Percentiles rank a stretch among this genome's conserved stretches.
Evolutionary conservation across 1,140 invertebrate species (phyloP).

Genomic region (Monomorium pharaonis): DNA sequence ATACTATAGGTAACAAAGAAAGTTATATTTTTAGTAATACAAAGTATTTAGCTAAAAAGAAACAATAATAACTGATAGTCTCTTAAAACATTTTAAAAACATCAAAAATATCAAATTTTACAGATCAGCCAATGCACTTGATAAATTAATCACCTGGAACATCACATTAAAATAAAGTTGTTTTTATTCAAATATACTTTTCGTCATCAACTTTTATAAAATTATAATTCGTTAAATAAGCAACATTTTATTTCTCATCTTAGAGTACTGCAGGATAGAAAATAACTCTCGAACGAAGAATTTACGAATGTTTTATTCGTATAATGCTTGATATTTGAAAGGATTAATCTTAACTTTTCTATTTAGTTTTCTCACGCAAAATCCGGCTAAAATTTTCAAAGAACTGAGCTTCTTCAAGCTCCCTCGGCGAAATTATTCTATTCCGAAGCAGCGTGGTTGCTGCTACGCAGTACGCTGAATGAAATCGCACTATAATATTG

Average conservation of each 20-base stretch:
- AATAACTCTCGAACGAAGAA: conserved; percentile 8
- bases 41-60: not conserved
- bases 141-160: not conserved
- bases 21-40: not conserved
- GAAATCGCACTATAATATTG: conserved; percentile 35
- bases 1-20: not conserved
- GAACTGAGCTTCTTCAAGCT: not conserved
- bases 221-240: not conserved
- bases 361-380: not conserved
- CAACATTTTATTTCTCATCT: not conserved
- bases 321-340: not conserved
- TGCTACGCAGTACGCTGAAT: not conserved
- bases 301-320: not conserved
- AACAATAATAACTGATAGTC: not conserved
- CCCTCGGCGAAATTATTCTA: not conserved
- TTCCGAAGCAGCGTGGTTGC: not conserved
- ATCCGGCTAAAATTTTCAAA: not conserved
- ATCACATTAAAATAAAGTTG: not conserved
- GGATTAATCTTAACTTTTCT: not conserved
- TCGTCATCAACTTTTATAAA: not conserved
- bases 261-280: not conserved
- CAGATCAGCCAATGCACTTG: not conserved
- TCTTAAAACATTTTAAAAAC: conserved; percentile 13
- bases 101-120: not conserved
- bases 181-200: not conserved